Evolutionary conservation across 2,888 invertebrate genomes (phyloP), one percentile per base, ranked within the genome.

Genomic region (Drosophila quasianomalipes): DNA sequence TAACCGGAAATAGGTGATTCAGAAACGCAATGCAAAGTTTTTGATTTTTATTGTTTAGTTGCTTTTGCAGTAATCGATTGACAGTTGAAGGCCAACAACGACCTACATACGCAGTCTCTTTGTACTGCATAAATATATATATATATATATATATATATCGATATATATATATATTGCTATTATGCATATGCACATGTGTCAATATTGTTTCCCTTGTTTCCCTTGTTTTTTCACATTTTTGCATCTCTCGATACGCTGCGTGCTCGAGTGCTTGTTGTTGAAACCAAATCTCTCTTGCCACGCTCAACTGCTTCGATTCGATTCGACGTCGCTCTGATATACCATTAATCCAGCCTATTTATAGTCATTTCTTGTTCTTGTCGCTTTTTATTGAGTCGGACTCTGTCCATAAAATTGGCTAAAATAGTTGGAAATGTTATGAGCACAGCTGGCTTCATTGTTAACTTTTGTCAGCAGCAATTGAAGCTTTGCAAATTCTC

Each of bases 261-360:
- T 85, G 85, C 75, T 89, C 49, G 76, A 85, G 85, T 83, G 89
- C 79, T 71, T 66, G 62, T 75, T 74, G 66, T 72, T 66, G 55
- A 66, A 68, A 63, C 55, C 70, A 63, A 74, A 60, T 53, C 78
- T 69, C 41, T 44, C 52, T 39, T 72, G 74, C 67, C 58, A 63
- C 74, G 81, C 74, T 82, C 58, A 74, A 79, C 87, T 74, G 79
- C 28, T 57, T 79, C 58, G 71, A 85, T 74, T 79, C 28, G 19
- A 57, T 28, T 39, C n/a, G 47, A 57, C 39, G 63, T 57, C 60
- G 72, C 55, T 47, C 26, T 55, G 59, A 68, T 59, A 53, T 62
- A 61, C 31, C 19, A 60, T 28, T 22, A 33, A 41, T 47, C 47
- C 64, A 41, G 16, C 51, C 51, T 69, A 70, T 77, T 60, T 77